phyloP scores from a whole-genome alignment of 2,888 invertebrate genomes.

The Onthophagus sagittarius region DNA sequence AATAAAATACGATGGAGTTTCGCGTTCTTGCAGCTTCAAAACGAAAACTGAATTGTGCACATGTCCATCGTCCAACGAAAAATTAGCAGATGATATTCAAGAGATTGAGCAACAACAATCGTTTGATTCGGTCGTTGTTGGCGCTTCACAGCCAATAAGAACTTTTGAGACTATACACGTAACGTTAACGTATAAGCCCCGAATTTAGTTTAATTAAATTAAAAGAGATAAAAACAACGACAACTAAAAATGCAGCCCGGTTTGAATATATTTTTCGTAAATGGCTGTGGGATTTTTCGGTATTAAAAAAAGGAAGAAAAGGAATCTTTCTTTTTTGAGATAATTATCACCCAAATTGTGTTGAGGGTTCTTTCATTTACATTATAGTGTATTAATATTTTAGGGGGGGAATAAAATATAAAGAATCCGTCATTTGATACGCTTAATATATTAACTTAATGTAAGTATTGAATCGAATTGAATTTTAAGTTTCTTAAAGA shows the following conservation, averaged over 20 bases:
- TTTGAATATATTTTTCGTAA: not conserved
- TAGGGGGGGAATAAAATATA: not conserved
- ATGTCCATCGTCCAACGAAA: conserved; percentile 37
- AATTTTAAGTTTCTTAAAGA: not conserved
- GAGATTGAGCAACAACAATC: conserved; percentile 4
- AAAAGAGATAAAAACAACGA: not conserved
- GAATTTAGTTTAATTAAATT: conserved; percentile 34
- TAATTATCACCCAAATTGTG: no score
- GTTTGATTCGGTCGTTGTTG: conserved; percentile 11
- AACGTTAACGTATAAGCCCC: conserved; percentile 48
- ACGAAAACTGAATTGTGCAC: conserved; percentile 45
- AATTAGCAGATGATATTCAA: conserved; percentile 26
- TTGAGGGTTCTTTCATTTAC: not conserved
- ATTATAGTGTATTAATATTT: not conserved
- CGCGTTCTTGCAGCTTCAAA: conserved; percentile 47
- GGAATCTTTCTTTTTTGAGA: not conserved
- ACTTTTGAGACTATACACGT: conserved; percentile 47
- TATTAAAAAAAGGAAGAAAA: conserved; percentile 3
- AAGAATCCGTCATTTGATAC: not conserved
- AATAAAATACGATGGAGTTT: conserved; percentile 45
- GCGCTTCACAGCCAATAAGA: conserved; percentile 33
- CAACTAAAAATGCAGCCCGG: conserved; percentile 7
- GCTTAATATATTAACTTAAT: not conserved
- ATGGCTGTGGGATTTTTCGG: not conserved
- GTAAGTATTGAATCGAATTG: not conserved